Conservation (phyloP, 2,888 invertebrate species). For the Tenthredo livida region DNA sequence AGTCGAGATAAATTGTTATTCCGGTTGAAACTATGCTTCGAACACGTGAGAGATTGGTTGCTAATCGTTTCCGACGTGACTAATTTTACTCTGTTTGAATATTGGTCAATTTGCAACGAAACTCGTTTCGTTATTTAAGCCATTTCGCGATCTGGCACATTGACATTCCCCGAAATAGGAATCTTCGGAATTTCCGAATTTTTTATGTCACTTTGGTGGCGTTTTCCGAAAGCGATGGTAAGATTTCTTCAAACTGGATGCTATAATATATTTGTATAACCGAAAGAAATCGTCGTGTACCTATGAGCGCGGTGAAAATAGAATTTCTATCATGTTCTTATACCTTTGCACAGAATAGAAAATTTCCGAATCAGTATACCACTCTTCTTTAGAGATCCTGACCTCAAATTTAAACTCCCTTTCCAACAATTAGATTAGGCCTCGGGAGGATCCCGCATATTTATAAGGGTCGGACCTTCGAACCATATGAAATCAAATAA, state of each 20-base stretch:
- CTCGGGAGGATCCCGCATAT: slow-evolving; percentile 57
- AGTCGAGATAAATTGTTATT: slow-evolving; percentile 43
- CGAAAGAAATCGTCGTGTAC: background rate
- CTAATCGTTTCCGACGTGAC: slow-evolving; percentile 43
- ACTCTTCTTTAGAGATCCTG: slow-evolving; percentile 22
- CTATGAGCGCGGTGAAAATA: background rate
- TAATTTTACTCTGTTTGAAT: slow-evolving; percentile 10
- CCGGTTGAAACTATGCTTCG: slow-evolving; percentile 7
- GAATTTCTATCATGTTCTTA: background rate
- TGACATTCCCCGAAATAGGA: too few species aligned
- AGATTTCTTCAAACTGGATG: background rate
- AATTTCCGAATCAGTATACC: slow-evolving; percentile 29
- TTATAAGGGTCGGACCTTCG: slow-evolving; percentile 58
- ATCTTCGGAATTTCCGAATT: background rate
- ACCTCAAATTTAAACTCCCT: slow-evolving; percentile 48
- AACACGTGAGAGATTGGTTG: slow-evolving; percentile 38
- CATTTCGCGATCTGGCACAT: background rate
- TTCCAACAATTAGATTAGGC: slow-evolving; percentile 56
- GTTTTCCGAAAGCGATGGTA: background rate
- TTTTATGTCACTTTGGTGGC: background rate
- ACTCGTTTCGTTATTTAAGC: background rate
- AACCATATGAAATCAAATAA: slow-evolving; percentile 58
- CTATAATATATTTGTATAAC: background rate
- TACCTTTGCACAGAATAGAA: background rate
- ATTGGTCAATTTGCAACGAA: slow-evolving; percentile 7